A percentile compares a stretch with the other conserved stretches of the same genome.
Conservation (phyloP, 92 coral and sea anemone genomes). For the Parazoanthus atlanticus region DNA sequence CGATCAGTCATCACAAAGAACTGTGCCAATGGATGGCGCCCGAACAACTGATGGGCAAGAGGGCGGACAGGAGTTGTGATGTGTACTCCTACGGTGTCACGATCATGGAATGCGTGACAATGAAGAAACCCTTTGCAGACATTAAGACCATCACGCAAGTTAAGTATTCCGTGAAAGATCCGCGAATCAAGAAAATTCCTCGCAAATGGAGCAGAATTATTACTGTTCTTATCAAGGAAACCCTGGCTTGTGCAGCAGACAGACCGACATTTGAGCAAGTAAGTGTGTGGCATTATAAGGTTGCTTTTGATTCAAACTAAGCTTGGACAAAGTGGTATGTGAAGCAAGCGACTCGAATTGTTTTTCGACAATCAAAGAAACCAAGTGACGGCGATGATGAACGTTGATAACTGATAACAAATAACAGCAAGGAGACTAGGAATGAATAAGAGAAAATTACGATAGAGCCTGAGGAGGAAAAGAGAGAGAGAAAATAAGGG, state of each 20-base stretch:
- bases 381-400: no score
- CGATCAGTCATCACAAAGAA: slow-evolving; percentile 79
- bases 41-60: slow-evolving; percentile 82
- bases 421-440: no score
- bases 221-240: slow-evolving; percentile 73
- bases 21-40: slow-evolving; percentile 96
- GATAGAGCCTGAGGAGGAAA: no score
- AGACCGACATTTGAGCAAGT: slow-evolving; percentile 94
- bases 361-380: no score
- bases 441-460: no score
- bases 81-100: slow-evolving; percentile 84
- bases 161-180: slow-evolving; percentile 57
- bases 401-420: no score
- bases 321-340: no score
- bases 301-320: no score
- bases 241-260: slow-evolving; percentile 60
- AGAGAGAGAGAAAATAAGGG: no score
- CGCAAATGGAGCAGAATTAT: slow-evolving; percentile 76
- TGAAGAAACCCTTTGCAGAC: slow-evolving; percentile 64
- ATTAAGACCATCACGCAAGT: slow-evolving; percentile 56
- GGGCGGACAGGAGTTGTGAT: slow-evolving; percentile 86
- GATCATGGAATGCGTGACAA: slow-evolving; percentile 85
- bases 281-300: neutral
- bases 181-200: slow-evolving; percentile 66
- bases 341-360: no score